Evolutionary conservation across 1,140 invertebrate species (phyloP).

Genomic region (Frieseomelitta varia): DNA sequence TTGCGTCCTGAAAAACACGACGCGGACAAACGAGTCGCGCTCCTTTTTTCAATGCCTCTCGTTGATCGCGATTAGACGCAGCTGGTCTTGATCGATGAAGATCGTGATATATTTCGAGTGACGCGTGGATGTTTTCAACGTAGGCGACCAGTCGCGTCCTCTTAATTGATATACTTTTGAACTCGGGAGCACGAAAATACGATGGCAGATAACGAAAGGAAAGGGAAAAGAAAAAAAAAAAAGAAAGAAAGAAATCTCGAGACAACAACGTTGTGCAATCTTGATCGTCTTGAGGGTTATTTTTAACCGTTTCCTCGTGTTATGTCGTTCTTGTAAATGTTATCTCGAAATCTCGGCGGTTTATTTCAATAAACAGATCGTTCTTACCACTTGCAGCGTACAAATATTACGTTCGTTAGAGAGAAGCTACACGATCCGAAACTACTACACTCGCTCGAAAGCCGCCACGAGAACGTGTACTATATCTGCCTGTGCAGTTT

Average conservation of each 20-base stretch:
- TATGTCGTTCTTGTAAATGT: neutral
- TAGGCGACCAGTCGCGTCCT: neutral
- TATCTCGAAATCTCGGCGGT: neutral
- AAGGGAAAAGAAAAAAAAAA: too few species aligned
- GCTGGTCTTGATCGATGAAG: neutral
- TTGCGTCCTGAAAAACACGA: neutral
- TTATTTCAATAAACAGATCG: neutral
- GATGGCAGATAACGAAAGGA: neutral
- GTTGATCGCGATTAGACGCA: neutral
- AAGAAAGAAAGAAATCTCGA: neutral
- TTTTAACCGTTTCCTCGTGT: neutral
- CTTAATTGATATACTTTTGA: neutral
- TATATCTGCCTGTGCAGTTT: neutral
- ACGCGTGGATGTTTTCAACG: neutral
- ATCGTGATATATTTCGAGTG: too few species aligned
- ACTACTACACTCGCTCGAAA: neutral
- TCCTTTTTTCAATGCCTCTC: neutral
- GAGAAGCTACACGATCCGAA: neutral
- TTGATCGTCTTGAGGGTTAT: fast-evolving
- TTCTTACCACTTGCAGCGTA: neutral
- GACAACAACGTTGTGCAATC: neutral
- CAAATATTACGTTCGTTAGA: neutral
- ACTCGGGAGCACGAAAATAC: neutral
- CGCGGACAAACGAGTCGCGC: neutral
- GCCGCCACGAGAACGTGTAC: neutral